phyloP scores from a whole-genome alignment of 2,888 invertebrate genomes.

The Caenorhabditis panamensis region DNA sequence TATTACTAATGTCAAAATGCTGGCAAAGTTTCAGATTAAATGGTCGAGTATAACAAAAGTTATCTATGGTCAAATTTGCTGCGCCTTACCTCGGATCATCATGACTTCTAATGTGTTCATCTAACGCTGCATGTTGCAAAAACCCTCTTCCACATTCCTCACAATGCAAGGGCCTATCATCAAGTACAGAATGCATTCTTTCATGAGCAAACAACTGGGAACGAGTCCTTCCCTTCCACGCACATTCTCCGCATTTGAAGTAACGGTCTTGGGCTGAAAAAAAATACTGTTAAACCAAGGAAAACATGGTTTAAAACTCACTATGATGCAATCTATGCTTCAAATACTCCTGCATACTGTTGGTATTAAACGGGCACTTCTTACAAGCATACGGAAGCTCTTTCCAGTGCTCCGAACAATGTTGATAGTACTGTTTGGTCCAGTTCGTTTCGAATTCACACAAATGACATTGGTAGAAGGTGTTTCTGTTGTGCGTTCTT shows the following conservation, averaged over 20 bases:
- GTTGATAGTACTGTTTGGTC: slow-evolving; percentile 85
- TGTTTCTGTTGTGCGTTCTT: slow-evolving; percentile 84
- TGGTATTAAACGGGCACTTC: slow-evolving; percentile 83
- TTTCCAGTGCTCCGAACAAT: slow-evolving; percentile 84
- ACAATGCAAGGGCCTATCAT: slow-evolving; percentile 84
- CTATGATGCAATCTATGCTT: slow-evolving; percentile 85
- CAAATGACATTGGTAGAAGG: slow-evolving; percentile 85
- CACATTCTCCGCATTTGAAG: slow-evolving; percentile 82
- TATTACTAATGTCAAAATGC: no score
- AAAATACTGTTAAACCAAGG: neutral
- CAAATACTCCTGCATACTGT: slow-evolving; percentile 84
- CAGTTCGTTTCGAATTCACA: slow-evolving; percentile 86
- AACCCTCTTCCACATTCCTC: slow-evolving; percentile 85
- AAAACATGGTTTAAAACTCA: no score
- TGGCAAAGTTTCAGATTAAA: no score
- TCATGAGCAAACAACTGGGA: slow-evolving; percentile 84
- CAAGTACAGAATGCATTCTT: slow-evolving; percentile 83
- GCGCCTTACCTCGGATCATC: slow-evolving; percentile 55
- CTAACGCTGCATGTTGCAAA: slow-evolving; percentile 85
- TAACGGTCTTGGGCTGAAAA: slow-evolving; percentile 82
- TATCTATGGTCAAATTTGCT: no score
- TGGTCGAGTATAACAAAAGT: no score
- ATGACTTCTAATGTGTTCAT: slow-evolving; percentile 83
- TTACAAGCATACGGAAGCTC: slow-evolving; percentile 86
- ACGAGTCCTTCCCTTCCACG: slow-evolving; percentile 80